Evolutionary conservation across 1,140 invertebrate genomes (phyloP), one percentile per base, ranked within the genome.

Genomic region (Apis cerana): DNA sequence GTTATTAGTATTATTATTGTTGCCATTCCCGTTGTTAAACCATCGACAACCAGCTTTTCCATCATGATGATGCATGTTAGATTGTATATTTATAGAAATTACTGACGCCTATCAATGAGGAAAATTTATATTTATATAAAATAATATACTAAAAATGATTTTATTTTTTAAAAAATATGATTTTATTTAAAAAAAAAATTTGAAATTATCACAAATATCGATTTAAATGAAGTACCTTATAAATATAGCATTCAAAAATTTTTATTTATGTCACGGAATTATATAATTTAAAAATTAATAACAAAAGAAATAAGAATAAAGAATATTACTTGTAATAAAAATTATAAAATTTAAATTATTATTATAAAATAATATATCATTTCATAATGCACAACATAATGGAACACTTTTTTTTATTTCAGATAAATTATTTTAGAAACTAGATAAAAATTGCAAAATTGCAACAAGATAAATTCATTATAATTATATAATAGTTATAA

Each of bases 1-100:
- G 13, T 23, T 19, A 27, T 27, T 62, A 27, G 12, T 33, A 43
- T 48, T 17, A 23, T 9, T 43, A 50, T 21, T 13, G 9, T 69
- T 75, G 23, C 27, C 54, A 21, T 62, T 54, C 23, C 52, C 19
- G n/a, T 48, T 17, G 56, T 74, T 19, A 21, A 19, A 33, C 80
- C 81, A 2, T 52, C 75, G 65, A 54, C 82, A 80, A 68, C 59
- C 77, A 15, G 15, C 69, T 48, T 64, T 62, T 23, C 27, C 62
- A 54, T 23, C 33, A 67, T 56, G 54, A 61, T 56, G 27, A 13
- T 4, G 2, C 5, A 33, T 9, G 12, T 21, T 2, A 67, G 15
- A 2, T 11, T 12, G 27, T 21, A 70, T 8, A 56, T 78, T 79
- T n/a, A 43, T 59, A 33, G 43, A 23, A 10, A 83, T n/a, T 21